These are phyloP conservation scores for Plumapathes pennacea DNA, from an alignment of 92 coral and sea anemone species.

Conservation along the genomic window DNA sequence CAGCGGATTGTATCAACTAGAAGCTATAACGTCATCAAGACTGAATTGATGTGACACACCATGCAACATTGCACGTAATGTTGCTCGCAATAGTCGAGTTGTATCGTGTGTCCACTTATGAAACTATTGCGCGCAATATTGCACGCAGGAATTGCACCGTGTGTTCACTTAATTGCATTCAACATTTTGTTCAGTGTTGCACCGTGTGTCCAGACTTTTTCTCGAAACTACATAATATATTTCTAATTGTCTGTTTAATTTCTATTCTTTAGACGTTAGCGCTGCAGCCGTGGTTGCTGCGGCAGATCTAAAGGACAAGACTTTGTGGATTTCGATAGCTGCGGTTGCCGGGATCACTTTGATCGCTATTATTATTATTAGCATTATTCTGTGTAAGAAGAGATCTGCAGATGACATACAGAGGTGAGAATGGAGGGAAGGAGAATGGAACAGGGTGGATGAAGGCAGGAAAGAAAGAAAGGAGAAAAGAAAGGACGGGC, in stretches of 20 bases:
- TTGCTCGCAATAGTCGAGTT: no score
- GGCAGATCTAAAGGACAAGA: constrained; percentile 69
- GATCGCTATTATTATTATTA: constrained; percentile 85
- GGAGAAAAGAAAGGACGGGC: no score
- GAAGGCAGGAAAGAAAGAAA: no score
- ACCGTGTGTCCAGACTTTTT: not conserved
- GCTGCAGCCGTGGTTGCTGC: constrained; percentile 22
- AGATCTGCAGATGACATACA: constrained; percentile 81
- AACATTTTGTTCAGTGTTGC: not conserved
- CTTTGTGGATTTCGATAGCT: constrained; percentile 92
- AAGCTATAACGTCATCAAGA: no score
- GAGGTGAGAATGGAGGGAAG: no score
- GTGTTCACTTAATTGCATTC: not conserved
- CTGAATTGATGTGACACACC: no score
- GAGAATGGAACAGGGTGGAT: no score
- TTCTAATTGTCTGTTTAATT: not conserved
- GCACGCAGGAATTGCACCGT: no score
- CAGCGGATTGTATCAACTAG: no score
- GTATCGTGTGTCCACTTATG: no score
- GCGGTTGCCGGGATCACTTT: constrained; percentile 91
- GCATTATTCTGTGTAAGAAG: constrained; percentile 92
- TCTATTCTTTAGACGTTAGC: not conserved
- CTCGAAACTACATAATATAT: not conserved
- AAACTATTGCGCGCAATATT: no score
- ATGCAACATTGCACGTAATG: no score